Base-by-base conservation (phyloP, 2,888 invertebrate species). In the Drepana falcataria region DNA sequence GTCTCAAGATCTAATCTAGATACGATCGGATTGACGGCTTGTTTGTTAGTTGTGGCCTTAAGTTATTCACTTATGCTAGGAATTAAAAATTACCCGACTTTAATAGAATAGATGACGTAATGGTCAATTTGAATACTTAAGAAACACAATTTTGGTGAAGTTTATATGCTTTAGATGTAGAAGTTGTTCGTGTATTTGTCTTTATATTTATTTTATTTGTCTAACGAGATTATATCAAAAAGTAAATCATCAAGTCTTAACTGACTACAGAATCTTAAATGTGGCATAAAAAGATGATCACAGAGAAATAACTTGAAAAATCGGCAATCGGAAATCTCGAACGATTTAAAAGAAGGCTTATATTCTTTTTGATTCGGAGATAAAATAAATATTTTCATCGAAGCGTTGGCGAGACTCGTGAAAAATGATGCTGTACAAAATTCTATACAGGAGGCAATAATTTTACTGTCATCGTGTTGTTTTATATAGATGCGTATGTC, bases 1-100 rank as follows among this genome's bases (percentile, higher is more conserved):
- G 67, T 67, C 60, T 58, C 59, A 59, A 61, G 68, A 80, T 81
- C 79, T 74, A 71, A 83, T 81, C 79, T 74, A 68, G 78, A 79
- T 80, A 64, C 60, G 60, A 59, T 60, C 51, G 61, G 72, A 75
- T 75, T 74, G 79, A 79, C 73, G 76, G 71, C 63, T 66, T 66
- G 69, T 70, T 71, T 69, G 66, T 68, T 69, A 64, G 63, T 68
- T 70, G 63, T 55, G 57, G 56, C 69, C 66, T 77, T 44, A 77
- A 80, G 81, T 78, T 75, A 77, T 79, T 78, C 71, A 51, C 51
- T 41, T 44, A 58, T 55, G 57, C 57, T 54, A 49, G 48, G 56
- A 57, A 59, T 58, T 55, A 56, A 56, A 60, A 49, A 35, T 55
- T 6, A 51, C 40, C 9, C 9, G 2, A 44, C 44, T 5, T 37